Conservation (phyloP, 2,113 vertebrate species). For the Campylomormyrus numenius region DNA sequence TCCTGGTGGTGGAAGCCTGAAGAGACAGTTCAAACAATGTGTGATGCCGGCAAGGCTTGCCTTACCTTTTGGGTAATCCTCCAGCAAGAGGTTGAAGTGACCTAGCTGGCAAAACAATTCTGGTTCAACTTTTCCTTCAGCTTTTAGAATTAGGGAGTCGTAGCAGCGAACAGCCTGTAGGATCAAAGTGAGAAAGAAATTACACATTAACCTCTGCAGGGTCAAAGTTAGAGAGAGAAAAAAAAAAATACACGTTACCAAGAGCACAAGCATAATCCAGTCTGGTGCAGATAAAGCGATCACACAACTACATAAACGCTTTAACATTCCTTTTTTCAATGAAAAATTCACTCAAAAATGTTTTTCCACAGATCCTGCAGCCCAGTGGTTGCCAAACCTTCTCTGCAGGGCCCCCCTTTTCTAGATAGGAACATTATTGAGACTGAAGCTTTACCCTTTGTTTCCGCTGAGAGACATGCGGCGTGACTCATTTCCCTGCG, state of each 20-base stretch:
- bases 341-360: neutral
- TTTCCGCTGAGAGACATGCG: too few relatives aligned
- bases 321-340: neutral
- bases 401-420: too few relatives aligned
- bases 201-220: conserved; percentile 54
- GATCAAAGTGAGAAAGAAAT: neutral
- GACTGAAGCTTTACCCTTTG: too few relatives aligned
- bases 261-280: neutral
- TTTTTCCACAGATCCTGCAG: neutral
- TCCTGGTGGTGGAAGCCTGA: neutral
- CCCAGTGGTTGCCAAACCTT: too few relatives aligned
- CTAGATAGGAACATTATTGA: too few relatives aligned
- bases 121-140: conserved; percentile 96
- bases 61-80: conserved; percentile 99
- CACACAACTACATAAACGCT: neutral
- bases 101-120: conserved; percentile 98
- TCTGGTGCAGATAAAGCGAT: neutral
- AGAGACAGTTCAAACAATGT: neutral
- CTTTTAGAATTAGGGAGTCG: conserved; percentile 91
- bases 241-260: neutral
- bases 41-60: neutral
- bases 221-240: neutral
- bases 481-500: too few relatives aligned
- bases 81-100: conserved; percentile 97
- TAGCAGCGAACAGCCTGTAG: conserved; percentile 91